Evolutionary conservation across 2,797 vertebrate species (phyloP).

Genomic region (Mycteria americana): DNA sequence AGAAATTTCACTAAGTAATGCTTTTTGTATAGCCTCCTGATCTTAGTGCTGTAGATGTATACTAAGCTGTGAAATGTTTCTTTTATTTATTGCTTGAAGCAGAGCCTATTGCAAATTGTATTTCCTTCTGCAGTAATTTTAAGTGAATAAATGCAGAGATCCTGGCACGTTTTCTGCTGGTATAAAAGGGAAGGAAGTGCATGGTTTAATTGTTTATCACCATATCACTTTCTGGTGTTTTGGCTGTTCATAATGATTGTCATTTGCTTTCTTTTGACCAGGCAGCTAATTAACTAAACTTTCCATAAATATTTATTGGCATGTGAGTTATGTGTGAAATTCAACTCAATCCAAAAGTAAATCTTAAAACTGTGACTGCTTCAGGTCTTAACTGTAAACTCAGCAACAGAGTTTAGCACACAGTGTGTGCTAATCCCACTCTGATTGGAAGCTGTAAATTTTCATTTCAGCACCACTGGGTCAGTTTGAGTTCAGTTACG

Average conservation of each 20-base stretch:
- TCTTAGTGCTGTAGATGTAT: neutral
- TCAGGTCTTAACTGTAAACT: constrained; percentile 46
- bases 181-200: neutral
- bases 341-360: neutral
- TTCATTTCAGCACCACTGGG: constrained; percentile 58
- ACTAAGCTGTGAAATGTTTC: neutral
- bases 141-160: neutral
- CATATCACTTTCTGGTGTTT: neutral
- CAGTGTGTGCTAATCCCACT: constrained; percentile 48
- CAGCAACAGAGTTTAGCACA: constrained; percentile 23
- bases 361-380: constrained; percentile 26
- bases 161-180: neutral
- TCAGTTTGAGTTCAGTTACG: constrained; percentile 35
- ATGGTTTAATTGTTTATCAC: neutral
- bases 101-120: neutral
- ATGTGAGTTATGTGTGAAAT: constrained; percentile 6
- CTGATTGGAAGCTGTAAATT: constrained; percentile 57
- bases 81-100: constrained; percentile 22
- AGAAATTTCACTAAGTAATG: neutral
- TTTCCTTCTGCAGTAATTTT: constrained; percentile 17
- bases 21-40: neutral
- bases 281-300: neutral
- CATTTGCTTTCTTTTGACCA: constrained; percentile 20
- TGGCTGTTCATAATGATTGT: neutral
- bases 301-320: constrained; percentile 27